These are phyloP conservation scores for Gortyna flavago DNA, from an alignment of 2,888 invertebrate species.

Conservation along the genomic window DNA sequence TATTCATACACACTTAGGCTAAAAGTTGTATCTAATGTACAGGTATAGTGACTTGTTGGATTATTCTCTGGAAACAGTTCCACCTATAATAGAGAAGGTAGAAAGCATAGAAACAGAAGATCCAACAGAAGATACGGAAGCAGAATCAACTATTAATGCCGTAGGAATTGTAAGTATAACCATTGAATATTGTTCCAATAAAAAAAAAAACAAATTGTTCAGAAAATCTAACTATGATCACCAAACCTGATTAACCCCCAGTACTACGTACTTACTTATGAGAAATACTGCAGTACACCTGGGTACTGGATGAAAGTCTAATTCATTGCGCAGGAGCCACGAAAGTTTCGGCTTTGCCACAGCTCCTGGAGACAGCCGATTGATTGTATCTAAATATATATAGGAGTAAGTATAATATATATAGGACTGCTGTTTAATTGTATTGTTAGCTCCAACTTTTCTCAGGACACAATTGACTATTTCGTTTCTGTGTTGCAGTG, in stretches of 20 bases:
- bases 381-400: background rate
- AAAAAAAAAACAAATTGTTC: slow-evolving; percentile 20
- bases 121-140: slow-evolving; percentile 60
- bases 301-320: background rate
- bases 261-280: background rate
- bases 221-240: background rate
- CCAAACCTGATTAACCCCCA: background rate
- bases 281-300: background rate
- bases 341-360: background rate
- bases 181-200: background rate
- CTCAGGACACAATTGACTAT: background rate
- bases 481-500: background rate
- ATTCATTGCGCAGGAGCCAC: background rate
- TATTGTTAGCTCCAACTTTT: background rate
- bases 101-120: slow-evolving; percentile 70
- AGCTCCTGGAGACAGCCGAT: no score
- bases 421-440: background rate
- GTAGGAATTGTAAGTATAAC: slow-evolving; percentile 77
- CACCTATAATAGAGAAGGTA: slow-evolving; percentile 83
- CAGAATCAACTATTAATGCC: slow-evolving; percentile 68
- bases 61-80: slow-evolving; percentile 85
- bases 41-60: slow-evolving; percentile 80
- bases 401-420: no score
- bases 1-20: background rate
- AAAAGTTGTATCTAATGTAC: slow-evolving; percentile 30